Evolutionary conservation across 2,113 vertebrate species (phyloP), one percentile per base, ranked within the genome.

Genomic region (Rhombomys opimus): DNA sequence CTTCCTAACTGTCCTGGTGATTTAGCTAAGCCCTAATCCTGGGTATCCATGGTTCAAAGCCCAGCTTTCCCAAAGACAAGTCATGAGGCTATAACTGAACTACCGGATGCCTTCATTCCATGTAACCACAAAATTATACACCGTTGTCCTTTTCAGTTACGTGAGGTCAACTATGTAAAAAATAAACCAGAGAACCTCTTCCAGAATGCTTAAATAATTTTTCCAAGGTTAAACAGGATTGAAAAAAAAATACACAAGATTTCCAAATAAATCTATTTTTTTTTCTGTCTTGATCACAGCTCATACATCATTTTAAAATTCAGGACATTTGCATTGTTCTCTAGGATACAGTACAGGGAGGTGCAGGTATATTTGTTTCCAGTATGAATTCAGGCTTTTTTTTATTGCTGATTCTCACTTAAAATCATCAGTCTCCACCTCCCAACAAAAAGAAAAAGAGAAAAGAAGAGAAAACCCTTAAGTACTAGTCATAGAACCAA

Each of bases 341-440:
- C 25, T 27, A 90, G 63, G 41, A 96, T 65, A 85, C 1, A 27
- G 13, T 20, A 38, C 23, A 61, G 14, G 52, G 54, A 18, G 18
- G 41, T 59, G 82, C 15, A 84, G 27, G 75, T 57, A 38, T 63
- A 65, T 67, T 95, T 95, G 80, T 90, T 72, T 92, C 72, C 9
- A 11, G 14, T 15, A 65, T 92, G 88, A 92, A 92, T 96, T 89
- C 93, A 94, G 95, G 89, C 75, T 92, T 95, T 95, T 93, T n/a
- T 82, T 96, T 67, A 57, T 73, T 73, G 65, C 68, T 52, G 13
- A 57, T 85, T 89, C 93, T 95, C 75, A 76, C 70, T 93, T 93
- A 93, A 97, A 97, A 95, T 87, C 23, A 32, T 87, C 87, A 93
- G 75, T 87, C 96, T 59, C 80, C 82, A 96, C 68, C 76, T 87